Base-by-base conservation (phyloP, 2,888 invertebrate genomes). In the Sinodicranocentrus sp. region DNA sequence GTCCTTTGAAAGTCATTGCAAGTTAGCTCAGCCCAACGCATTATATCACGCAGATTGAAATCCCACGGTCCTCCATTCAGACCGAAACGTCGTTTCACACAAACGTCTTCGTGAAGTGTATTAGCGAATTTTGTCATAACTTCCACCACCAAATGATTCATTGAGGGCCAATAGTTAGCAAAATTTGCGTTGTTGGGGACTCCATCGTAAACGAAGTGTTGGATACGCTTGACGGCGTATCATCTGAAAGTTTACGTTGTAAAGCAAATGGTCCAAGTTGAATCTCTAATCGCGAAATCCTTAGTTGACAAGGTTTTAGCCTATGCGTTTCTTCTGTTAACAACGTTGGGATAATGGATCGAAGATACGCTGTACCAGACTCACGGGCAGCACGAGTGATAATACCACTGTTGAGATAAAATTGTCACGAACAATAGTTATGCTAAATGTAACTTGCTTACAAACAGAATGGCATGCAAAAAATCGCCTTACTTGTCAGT, bases 21-120 rank as follows among this genome's bases (percentile, higher is more conserved):
- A 39, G 65, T 78, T 17, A 85, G 71, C 75, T 85, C 95, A 90
- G 97, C 97, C 98, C 98, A 99, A 88, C 99, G 93, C 82, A 95
- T 94, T 87, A 99, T 92, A 90, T 99, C 99, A 89, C 99, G 93
- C 63, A 99, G 92, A 91, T 99, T 99, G 92, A 98, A 97, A 91
- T 99, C 99, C 95, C 97, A 99, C 0, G 98, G 98, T 0, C 95
- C 94, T 0, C 98, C 98, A 89, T 92, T 93, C 88, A 94, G 93
- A 0, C 95, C 98, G 93, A 96, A 97, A 0, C 90, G 90, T 79
- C 93, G 92, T 88, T 93, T 90, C 54, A 92, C 92, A 0, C 93
- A 92, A 48, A 95, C 93, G 89, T 94, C 94, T 13, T 92, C 90
- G 0, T 93, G 92, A 2, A 97, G 90, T 90, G 92, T 91, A 84